Base-by-base conservation (phyloP, 2,797 vertebrate genomes). In the Botia almorhae region DNA sequence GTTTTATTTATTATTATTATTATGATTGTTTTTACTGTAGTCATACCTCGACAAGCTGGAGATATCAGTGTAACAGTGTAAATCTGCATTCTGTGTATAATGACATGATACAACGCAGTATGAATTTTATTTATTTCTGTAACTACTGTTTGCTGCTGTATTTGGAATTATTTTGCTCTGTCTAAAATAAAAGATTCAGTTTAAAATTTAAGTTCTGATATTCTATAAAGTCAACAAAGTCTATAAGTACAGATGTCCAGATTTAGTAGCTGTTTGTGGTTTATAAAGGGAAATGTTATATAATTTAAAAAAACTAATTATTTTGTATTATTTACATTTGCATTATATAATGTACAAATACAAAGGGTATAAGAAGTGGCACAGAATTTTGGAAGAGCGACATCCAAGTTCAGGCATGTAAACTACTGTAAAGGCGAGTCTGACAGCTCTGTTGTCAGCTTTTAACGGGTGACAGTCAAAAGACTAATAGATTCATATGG, bases 401-500 rank as follows among this genome's bases (percentile, higher is more conserved):
- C 3, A 33, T 33, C 4, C 33, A 33, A 33, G 12, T 26, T 58
- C 65, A 69, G 55, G 55, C 39, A 50, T 60, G 76, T 33, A 69
- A 60, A 46, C 43, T 46, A n/a, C 4, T 69, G 17, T 61, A 17
- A 70, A 39, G 51, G 16, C 48, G 60, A 61, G 39, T 46, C 61
- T 70, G 67, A 60, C 53, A 78, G 55, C 23, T 61, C 51, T 69
- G 65, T 69, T 69, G 65, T 33, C 36, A 46, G 10, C 50, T 69
- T 69, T 69, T 10, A 51, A 58, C 36, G 16, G 50, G 36, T 77
- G 63, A 68, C 51, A 56, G 33, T 36, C 55, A 50, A 21, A 39
- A 77, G 75, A 4, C 33, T 14, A 21, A 23, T 16, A 50, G 51
- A 58, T 77, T 11, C 29, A 60, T 69, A 33, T 33, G 33, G 10